Evolutionary conservation across 2,888 invertebrate genomes (phyloP), one percentile per base, ranked within the genome.

Genomic region (Reticulitermes lucifugus): DNA sequence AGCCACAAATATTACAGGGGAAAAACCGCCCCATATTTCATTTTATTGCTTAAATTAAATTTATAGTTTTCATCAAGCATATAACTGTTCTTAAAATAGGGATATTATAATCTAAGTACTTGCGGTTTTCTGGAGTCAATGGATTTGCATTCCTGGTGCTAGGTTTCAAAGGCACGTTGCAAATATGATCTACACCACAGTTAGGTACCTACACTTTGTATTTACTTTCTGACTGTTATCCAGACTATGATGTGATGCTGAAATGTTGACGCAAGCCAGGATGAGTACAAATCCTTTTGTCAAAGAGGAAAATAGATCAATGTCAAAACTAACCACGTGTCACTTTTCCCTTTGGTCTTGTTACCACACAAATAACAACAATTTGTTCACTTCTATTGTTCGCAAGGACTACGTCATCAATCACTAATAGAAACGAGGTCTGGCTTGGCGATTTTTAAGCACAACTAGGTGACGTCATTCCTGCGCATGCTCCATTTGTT

Each of bases 251-350:
- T n/a, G 25, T 77, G 51, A 46, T 21, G n/a, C 46, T 4, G 7
- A 77, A 77, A 51, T 46, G 46, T 46, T n/a, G n/a, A 73, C 41
- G 18, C 35, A 14, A 73, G 73, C 4, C 73, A 29, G 22, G 73
- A 73, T 41, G 14, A 41, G 41, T 41, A 73, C 35, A 21, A 21
- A 41, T 35, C 73, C 14, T 1, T 29, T 5, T 10, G 65, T n/a
- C 6, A 7, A 7, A 25, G 73, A 46, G 51, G 77, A 51, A 77
- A 77, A 77, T 51, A 46, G 43, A 77, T 77, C 77, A 77, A 77
- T 77, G 77, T 77, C 77, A 77, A 77, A 77, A 77, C 25, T 77
- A n/a, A n/a, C 12, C 77, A 77, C 21, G n/a, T 7, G 46, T 77
- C 77, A 77, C 22, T 51, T 51, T n/a, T 22, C 22, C 46, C 46